Percentiles rank a stretch among this genome's conserved stretches.
phyloP scores from a whole-genome alignment of 2,888 invertebrate species.

The Fissipunctia ypsillon region DNA sequence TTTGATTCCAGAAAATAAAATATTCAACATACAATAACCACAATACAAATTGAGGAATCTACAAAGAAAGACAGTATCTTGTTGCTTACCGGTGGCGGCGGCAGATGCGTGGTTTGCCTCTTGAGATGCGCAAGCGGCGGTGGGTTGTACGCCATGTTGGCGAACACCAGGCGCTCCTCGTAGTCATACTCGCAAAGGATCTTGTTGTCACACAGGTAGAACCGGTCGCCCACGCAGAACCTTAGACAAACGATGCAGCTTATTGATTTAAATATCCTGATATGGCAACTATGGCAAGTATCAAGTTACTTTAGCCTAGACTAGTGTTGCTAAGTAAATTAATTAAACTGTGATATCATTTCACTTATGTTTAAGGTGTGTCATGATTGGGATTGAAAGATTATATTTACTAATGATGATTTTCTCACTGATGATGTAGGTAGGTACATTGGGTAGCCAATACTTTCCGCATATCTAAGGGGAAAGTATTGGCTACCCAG shows the following conservation, averaged over 20 bases:
- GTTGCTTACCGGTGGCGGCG: conserved; percentile 91
- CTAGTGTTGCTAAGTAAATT: conserved; percentile 24
- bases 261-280: conserved; percentile 61
- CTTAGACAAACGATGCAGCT: conserved; percentile 88
- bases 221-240: conserved; percentile 99
- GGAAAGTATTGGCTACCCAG: neutral
- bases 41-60: neutral
- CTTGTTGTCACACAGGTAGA: conserved; percentile 99
- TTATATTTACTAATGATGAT: neutral
- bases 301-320: conserved; percentile 50
- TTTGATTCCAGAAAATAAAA: neutral
- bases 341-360: conserved; percentile 2
- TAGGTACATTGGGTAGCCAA: too few species aligned
- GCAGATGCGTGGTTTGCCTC: conserved; percentile 92
- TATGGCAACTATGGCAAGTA: conserved; percentile 60
- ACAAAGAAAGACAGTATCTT: too few species aligned
- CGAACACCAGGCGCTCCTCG: conserved; percentile 98
- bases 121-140: conserved; percentile 95
- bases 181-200: conserved; percentile 99
- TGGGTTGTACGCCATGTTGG: conserved; percentile 98
- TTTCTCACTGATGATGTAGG: too few species aligned
- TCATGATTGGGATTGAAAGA: neutral
- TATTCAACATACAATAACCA: neutral
- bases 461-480: too few species aligned
- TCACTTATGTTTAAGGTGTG: neutral